Evolutionary conservation across 2,797 vertebrate species (phyloP).

Genomic region (Pipistrellus kuhlii): DNA sequence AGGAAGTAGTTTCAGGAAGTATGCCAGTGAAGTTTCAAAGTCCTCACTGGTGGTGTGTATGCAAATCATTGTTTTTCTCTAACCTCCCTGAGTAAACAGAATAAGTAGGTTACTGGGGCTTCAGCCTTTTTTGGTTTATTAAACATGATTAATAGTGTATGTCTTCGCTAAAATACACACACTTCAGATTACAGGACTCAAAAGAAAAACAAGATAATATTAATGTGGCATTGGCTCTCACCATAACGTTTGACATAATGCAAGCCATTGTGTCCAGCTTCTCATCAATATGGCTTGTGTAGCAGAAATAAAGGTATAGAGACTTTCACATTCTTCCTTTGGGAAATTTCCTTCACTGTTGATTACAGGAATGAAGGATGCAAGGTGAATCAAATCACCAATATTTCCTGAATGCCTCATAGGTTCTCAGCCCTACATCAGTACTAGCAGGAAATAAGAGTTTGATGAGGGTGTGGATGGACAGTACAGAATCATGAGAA

Average conservation of each 20-base stretch:
- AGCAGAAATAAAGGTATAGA: neutral
- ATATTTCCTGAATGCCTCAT: conserved; percentile 29
- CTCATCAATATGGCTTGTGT: neutral
- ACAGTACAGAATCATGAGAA: neutral
- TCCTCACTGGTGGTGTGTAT: neutral
- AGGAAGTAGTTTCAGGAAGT: conserved; percentile 45
- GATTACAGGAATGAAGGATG: neutral
- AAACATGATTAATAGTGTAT: conserved; percentile 31
- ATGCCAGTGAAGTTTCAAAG: conserved; percentile 3
- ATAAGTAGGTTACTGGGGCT: neutral
- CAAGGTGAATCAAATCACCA: conserved; percentile 36
- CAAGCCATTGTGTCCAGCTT: neutral
- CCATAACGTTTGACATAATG: conserved; percentile 6
- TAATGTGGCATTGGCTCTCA: neutral
- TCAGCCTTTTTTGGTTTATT: neutral
- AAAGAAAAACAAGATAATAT: conserved; percentile 9
- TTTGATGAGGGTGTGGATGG: neutral
- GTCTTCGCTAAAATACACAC: conserved; percentile 35
- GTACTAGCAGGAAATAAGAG: conserved; percentile 11
- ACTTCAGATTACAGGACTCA: conserved; percentile 8
- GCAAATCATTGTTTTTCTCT: conserved; percentile 35
- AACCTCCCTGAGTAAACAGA: conserved; percentile 8
- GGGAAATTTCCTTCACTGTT: neutral
- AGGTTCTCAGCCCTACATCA: neutral
- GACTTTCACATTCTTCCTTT: conserved; percentile 34